Evolutionary conservation across 23 tunicate species (phyloP).

Genomic region (Clavelina lepadiformis): DNA sequence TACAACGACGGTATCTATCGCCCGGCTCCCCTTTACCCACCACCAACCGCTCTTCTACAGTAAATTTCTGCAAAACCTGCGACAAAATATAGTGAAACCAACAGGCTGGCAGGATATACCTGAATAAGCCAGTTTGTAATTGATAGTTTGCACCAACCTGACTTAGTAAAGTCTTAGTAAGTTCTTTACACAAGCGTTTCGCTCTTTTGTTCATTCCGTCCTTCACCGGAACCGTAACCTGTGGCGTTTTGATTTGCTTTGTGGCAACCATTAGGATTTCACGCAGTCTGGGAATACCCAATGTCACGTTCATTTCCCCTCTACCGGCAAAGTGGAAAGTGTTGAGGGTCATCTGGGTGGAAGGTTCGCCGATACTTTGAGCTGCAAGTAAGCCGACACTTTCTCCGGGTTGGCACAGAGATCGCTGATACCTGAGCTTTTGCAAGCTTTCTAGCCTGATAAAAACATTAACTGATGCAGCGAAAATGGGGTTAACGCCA

Average conservation of each 20-base stretch:
- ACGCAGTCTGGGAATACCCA: slow-evolving; percentile 94
- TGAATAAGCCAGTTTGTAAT: no score
- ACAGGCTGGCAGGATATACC: no score
- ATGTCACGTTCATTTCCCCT: slow-evolving; percentile 96
- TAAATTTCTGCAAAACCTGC: slow-evolving; percentile 65
- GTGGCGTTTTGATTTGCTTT: slow-evolving; percentile 76
- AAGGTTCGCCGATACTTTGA: slow-evolving; percentile 80
- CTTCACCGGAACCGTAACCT: slow-evolving; percentile 68
- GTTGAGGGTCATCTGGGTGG: slow-evolving; percentile 90
- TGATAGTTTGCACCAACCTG: slow-evolving; percentile 60
- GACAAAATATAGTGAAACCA: not conserved
- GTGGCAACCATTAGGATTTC: slow-evolving; percentile 84
- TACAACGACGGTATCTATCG: slow-evolving; percentile 26
- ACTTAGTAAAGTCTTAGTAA: slow-evolving; percentile 37
- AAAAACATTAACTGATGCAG: not conserved
- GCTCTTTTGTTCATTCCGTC: slow-evolving; percentile 34
- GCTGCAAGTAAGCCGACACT: slow-evolving; percentile 66
- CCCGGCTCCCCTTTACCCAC: slow-evolving; percentile 12
- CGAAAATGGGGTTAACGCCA: not conserved
- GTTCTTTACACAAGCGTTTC: slow-evolving; percentile 37
- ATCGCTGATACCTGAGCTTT: slow-evolving; percentile 54
- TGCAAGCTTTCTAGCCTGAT: slow-evolving; percentile 56
- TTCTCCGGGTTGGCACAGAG: slow-evolving; percentile 89
- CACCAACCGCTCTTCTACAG: slow-evolving; percentile 44
- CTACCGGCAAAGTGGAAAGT: slow-evolving; percentile 98